These are phyloP conservation scores for Potamilus streckersoni DNA, from an alignment of 1,140 invertebrate species.

Conservation along the genomic window DNA sequence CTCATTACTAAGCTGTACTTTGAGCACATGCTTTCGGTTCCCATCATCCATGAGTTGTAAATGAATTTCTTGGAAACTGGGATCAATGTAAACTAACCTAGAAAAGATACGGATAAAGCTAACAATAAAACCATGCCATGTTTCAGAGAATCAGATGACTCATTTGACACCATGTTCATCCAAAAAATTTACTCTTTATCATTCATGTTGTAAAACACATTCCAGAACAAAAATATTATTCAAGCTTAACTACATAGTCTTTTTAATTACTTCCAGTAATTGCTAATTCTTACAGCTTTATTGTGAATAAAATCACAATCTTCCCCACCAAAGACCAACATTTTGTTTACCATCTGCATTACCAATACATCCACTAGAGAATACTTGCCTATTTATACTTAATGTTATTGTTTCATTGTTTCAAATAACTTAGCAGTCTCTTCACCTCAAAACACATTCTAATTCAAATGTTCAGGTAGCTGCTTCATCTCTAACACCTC, in stretches of 20 bases:
- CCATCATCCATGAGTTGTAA: slow-evolving; percentile 29
- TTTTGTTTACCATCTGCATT: no score
- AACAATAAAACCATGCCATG: not conserved
- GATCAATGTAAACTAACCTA: slow-evolving; percentile 35
- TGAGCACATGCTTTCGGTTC: slow-evolving; percentile 33
- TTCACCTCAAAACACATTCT: no score
- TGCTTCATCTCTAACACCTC: no score
- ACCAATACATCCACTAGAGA: no score
- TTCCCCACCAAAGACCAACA: no score
- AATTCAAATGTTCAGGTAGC: no score
- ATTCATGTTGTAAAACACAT: not conserved
- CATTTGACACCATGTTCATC: not conserved
- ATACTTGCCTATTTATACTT: no score
- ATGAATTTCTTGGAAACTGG: slow-evolving; percentile 34
- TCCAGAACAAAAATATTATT: not conserved
- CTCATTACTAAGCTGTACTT: slow-evolving; percentile 21
- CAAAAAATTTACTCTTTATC: not conserved
- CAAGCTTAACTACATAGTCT: not conserved
- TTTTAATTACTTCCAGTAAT: no score
- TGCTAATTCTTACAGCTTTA: not conserved
- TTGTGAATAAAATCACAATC: not conserved
- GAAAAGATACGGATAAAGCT: slow-evolving; percentile 9
- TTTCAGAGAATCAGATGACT: not conserved
- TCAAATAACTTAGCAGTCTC: no score
- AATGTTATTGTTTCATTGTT: no score